Evolutionary conservation across 2,797 vertebrate species (phyloP), one percentile per base, ranked within the genome.

Genomic region (Microctenopoma lineatum): DNA sequence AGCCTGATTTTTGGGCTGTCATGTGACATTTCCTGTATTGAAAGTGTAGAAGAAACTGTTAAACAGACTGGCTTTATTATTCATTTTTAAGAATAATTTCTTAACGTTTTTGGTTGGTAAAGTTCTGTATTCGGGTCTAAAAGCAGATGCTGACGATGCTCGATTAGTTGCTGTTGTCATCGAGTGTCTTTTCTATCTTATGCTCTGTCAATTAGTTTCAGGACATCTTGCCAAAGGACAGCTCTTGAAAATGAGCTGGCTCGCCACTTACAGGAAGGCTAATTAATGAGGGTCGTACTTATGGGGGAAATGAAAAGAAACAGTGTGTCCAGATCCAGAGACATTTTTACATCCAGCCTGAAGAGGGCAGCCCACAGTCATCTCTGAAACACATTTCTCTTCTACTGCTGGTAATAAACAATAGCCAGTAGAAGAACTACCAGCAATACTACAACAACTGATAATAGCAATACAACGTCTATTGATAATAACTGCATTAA

Each of bases 291-390:
- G 5, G 41, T 15, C 16, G 41, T 8, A 5, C 7, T 18, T 45
- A 41, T 41, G 8, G n/a, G 18, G 16, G 6, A 45, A 45, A 18
- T 45, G 3, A 18, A 45, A 45, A n/a, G 2, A 45, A 9, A 21
- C 16, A 27, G 52, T 0, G 6, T 12, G 27, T 12, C 3, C 16
- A n/a, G 64, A 45, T 36, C 11, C 27, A 32, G 41, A 34, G 27
- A 38, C 26, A 2, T 41, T 26, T 53, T 56, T 50, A 59, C 9
- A 3, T 39, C 53, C 10, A 32, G 1, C 74, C 79, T 71, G 66
- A 14, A 76, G 79, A 58, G 55, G 75, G 75, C 82, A 88, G 73
- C 84, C 59, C 69, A 38, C 72, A 86, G 74, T 80, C 87, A 80
- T 29, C 44, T 53, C n/a, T 57, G 16, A 39, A 11, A 58, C 47